phyloP scores from a whole-genome alignment of 2,797 vertebrate species.

The Buceros bicornis region DNA sequence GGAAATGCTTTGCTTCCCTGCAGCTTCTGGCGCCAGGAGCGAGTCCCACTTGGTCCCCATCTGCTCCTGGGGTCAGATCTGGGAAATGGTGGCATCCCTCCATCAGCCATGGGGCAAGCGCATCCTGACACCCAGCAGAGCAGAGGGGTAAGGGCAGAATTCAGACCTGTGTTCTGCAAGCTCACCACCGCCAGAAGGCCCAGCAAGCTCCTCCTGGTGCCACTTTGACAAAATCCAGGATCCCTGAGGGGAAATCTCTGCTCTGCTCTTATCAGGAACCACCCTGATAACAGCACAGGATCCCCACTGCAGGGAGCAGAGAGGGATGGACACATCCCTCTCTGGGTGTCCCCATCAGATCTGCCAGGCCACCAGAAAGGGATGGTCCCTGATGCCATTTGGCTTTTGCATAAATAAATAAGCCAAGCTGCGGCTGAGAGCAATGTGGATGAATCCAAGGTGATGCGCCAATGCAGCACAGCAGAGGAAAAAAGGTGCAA shows the following conservation, averaged over 20 bases:
- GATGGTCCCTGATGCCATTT: background rate
- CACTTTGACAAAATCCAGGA: background rate
- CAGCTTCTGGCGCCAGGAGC: fast-evolving
- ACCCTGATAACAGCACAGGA: background rate
- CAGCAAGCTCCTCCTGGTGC: background rate
- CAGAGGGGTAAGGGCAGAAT: background rate
- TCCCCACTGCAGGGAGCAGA: background rate
- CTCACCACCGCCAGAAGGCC: background rate
- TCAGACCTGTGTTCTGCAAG: background rate
- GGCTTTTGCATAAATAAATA: background rate
- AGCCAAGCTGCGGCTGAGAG: background rate
- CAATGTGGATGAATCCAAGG: background rate
- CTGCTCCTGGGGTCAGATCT: background rate
- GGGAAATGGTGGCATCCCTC: background rate
- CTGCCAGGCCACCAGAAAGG: background rate
- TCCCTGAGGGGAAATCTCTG: background rate
- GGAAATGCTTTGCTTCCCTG: background rate
- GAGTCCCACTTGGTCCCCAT: background rate
- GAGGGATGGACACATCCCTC: no score
- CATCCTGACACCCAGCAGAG: fast-evolving
- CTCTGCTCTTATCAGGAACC: constrained; percentile 1
- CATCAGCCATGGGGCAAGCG: background rate
- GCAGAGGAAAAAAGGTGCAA: background rate
- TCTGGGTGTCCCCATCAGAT: background rate
- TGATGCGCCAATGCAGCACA: background rate